phyloP scores from a whole-genome alignment of 1,140 invertebrate genomes.

The Scylla paramamosain region DNA sequence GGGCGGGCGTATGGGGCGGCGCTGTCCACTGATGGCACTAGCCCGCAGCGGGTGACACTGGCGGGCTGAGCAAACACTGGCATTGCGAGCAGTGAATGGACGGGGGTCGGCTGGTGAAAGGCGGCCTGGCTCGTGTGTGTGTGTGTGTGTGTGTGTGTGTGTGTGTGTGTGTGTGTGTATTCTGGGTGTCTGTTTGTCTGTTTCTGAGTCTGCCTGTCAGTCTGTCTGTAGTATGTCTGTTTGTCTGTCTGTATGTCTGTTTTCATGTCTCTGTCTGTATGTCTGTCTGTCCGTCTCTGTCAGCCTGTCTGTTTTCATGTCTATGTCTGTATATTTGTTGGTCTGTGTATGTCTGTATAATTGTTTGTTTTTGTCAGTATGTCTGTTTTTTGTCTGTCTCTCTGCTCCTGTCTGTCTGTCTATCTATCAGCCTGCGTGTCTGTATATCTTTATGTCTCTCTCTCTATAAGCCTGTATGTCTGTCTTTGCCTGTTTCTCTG shows the following conservation, averaged over 20 bases:
- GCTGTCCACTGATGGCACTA: slow-evolving; percentile 34
- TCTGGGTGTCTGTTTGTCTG: neutral
- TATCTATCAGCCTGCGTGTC: neutral
- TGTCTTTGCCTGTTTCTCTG: no score
- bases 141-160: neutral
- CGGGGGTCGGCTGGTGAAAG: neutral
- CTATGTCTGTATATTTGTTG: neutral
- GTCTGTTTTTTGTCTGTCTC: neutral
- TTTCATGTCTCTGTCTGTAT: neutral
- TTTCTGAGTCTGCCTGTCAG: neutral
- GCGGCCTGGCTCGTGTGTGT: neutral
- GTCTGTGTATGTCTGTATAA: neutral
- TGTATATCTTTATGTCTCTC: no score
- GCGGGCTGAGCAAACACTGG: neutral
- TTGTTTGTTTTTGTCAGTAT: neutral
- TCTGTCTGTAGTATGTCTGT: neutral
- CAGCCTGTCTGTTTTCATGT: neutral
- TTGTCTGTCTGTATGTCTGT: neutral
- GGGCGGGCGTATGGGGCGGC: neutral
- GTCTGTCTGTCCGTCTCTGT: neutral
- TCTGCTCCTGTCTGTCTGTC: neutral
- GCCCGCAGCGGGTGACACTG: slow-evolving; percentile 5
- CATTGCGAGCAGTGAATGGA: neutral
- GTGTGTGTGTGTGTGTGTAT: neutral
- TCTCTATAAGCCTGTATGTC: no score